A percentile compares a stretch with the other conserved stretches of the same genome.
Evolutionary conservation across 2,113 vertebrate species (phyloP).

Genomic region (Amphiprion ocellaris): DNA sequence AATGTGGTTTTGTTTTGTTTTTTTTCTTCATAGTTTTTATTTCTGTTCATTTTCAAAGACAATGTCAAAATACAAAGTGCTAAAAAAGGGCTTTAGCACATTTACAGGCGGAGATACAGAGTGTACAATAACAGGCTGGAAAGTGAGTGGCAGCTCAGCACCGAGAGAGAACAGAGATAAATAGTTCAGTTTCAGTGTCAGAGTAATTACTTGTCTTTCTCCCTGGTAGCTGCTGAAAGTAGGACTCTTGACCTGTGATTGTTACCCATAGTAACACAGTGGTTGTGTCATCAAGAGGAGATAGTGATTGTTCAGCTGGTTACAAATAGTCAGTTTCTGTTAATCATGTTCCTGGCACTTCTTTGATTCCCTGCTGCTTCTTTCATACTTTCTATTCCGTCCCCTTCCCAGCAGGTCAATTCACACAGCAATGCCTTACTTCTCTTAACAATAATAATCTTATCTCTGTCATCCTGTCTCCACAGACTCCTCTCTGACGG

Average conservation of each 20-base stretch:
- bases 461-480: constrained; percentile 31
- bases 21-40: background rate
- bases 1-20: background rate
- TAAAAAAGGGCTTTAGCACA: background rate
- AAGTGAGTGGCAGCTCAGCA: background rate
- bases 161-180: constrained; percentile 4
- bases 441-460: background rate
- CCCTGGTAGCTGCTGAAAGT: background rate
- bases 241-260: constrained; percentile 13
- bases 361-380: background rate
- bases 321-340: constrained; percentile 26
- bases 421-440: background rate
- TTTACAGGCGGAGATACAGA: background rate
- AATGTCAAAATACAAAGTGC: constrained; percentile 4
- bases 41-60: background rate
- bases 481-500: constrained; percentile 93
- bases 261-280: constrained; percentile 31
- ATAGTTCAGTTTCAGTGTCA: constrained; percentile 2
- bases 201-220: constrained; percentile 35
- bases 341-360: constrained; percentile 1
- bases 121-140: background rate
- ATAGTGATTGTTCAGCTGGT: constrained; percentile 32
- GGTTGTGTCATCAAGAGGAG: constrained; percentile 26
- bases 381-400: background rate
- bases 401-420: background rate